Evolutionary conservation across 2,888 invertebrate genomes (phyloP), one percentile per base, ranked within the genome.

Genomic region (Heliconius cydno): DNA sequence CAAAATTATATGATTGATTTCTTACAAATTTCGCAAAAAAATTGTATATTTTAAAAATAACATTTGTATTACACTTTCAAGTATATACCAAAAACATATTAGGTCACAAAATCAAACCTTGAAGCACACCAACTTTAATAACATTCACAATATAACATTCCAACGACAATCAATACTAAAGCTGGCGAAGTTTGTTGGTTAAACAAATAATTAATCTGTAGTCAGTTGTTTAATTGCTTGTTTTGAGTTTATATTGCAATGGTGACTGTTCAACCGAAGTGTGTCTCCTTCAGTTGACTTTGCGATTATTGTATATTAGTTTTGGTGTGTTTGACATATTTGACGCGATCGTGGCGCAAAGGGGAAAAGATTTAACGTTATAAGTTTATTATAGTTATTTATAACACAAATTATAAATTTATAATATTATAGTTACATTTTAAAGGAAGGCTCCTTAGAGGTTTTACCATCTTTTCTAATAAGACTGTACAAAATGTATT

Each of bases 131-230:
- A 38, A 74, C 63, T 41, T 34, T 38, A n/a, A 57, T 57, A 30
- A 60, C 60, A 60, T 38, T 73, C 70, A 25, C 60, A 73, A 10
- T 73, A 15, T 34, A 34, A 60, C 73, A 60, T 73, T 60, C 73
- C 25, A 3, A 63, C 84, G 84, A 84, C 85, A 85, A 82, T 82
- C 76, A 57, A 77, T 84, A 81, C 85, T 84, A 87, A 88, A 89
- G 88, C 86, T 87, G 84, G 86, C 86, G 83, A 88, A 88, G 91
- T 91, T 92, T 90, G 92, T 91, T 87, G 86, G 84, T 86, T 88
- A 91, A 93, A 92, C 93, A 93, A 93, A 92, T 93, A 92, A 93
- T 93, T 93, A 93, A 93, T 92, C 92, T 90, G 87, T 85, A 84
- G 87, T 86, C 89, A 89, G 88, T 90, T 91, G 93, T 93, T 93